Conservation (phyloP, 2,113 vertebrate species). For the Rafetus swinhoei region DNA sequence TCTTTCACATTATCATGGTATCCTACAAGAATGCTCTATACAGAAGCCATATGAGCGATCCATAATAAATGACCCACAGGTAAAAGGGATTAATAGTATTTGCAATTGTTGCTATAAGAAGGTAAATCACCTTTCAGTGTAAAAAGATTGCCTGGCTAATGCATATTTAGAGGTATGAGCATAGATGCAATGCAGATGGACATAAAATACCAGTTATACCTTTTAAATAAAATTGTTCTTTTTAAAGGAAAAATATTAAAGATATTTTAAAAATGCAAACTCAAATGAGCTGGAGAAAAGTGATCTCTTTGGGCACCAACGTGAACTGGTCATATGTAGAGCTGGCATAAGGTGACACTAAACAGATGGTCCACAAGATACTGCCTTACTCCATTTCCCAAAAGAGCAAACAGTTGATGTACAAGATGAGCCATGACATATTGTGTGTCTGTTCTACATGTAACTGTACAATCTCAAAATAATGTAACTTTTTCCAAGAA, state of each 20-base stretch:
- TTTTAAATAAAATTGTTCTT: background rate
- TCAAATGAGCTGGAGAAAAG: background rate
- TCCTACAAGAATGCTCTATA: constrained; percentile 19
- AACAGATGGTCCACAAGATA: constrained; percentile 14
- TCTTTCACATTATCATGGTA: constrained; percentile 47
- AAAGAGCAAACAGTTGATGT: constrained; percentile 31
- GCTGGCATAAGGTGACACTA: fast-evolving
- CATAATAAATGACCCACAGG: constrained; percentile 44
- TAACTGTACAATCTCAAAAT: background rate
- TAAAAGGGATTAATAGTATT: constrained; percentile 65
- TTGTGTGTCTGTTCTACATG: constrained; percentile 23
- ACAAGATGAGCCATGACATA: constrained; percentile 3
- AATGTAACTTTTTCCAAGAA: background rate
- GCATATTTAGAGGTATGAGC: background rate
- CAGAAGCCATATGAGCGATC: constrained; percentile 11
- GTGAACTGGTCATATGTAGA: constrained; percentile 16
- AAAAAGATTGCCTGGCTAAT: constrained; percentile 26
- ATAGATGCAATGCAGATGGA: background rate
- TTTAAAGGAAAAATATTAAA: background rate
- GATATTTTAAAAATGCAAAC: background rate
- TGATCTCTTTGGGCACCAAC: constrained; percentile 9
- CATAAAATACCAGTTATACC: background rate
- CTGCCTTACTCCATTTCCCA: background rate
- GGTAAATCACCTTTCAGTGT: constrained; percentile 12
- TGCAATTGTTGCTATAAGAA: constrained; percentile 52